These are phyloP conservation scores for Scomber scombrus DNA, from an alignment of 2,113 vertebrate genomes.

Conservation along the genomic window DNA sequence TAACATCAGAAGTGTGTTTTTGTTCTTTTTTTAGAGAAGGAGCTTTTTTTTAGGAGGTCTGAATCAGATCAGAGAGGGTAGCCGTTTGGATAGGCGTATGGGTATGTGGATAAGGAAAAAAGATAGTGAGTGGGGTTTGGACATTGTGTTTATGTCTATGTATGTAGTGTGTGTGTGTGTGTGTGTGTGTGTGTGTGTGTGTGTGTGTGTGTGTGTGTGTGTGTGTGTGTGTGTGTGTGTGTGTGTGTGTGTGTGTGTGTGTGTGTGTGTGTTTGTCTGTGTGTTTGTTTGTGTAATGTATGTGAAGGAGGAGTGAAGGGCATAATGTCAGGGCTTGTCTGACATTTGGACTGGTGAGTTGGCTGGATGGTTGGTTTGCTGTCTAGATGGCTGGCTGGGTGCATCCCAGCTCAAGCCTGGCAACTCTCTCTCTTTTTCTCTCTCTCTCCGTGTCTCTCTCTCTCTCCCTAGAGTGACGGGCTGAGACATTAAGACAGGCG, in stretches of 20 bases:
- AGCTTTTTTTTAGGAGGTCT: slow-evolving; percentile 25
- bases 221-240: slow-evolving; percentile 24
- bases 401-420: slow-evolving; percentile 75
- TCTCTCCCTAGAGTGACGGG: slow-evolving; percentile 79
- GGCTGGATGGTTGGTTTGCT: slow-evolving; percentile 71
- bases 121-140: slow-evolving; percentile 18
- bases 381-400: slow-evolving; percentile 73
- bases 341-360: slow-evolving; percentile 82
- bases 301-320: slow-evolving; percentile 74
- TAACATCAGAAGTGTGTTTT: slow-evolving; percentile 67
- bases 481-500: slow-evolving; percentile 84
- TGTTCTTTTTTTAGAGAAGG: slow-evolving; percentile 32
- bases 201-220: slow-evolving; percentile 19
- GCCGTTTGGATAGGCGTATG: background rate
- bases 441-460: slow-evolving; percentile 31
- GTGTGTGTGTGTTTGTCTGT: slow-evolving; percentile 21
- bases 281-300: slow-evolving; percentile 26
- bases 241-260: slow-evolving; percentile 20
- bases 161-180: slow-evolving; percentile 23
- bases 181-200: slow-evolving; percentile 21
- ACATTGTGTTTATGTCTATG: slow-evolving; percentile 8
- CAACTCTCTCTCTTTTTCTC: slow-evolving; percentile 59
- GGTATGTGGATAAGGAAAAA: background rate
- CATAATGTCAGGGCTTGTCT: slow-evolving; percentile 81
- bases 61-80: slow-evolving; percentile 25